Conservation (phyloP, 1,140 invertebrate genomes). For the Coboldia fuscipes region DNA sequence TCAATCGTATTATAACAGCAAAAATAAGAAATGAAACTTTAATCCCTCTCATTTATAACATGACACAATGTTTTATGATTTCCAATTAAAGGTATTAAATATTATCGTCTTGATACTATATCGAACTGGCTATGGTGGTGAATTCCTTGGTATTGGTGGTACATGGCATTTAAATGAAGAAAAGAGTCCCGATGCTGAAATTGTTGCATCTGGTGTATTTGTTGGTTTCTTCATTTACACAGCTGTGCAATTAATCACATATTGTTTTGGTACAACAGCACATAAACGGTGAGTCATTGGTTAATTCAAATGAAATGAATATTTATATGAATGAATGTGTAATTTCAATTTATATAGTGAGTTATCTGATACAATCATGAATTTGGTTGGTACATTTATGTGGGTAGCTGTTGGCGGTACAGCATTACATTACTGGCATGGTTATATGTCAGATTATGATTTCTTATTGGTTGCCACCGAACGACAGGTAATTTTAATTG, state of each 20-base stretch:
- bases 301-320: not conserved
- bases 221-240: slow-evolving; percentile 70
- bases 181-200: slow-evolving; percentile 65
- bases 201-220: slow-evolving; percentile 62
- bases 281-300: slow-evolving; percentile 35
- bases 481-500: slow-evolving; percentile 33
- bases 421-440: slow-evolving; percentile 69
- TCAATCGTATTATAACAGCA: slow-evolving; percentile 1
- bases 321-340: not conserved
- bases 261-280: slow-evolving; percentile 47
- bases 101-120: slow-evolving; percentile 60
- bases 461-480: slow-evolving; percentile 41
- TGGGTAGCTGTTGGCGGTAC: slow-evolving; percentile 64
- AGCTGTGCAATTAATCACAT: slow-evolving; percentile 40
- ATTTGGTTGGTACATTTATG: slow-evolving; percentile 59
- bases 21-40: slow-evolving; percentile 1
- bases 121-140: slow-evolving; percentile 54
- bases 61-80: slow-evolving; percentile 2
- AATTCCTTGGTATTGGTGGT: slow-evolving; percentile 62
- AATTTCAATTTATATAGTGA: slow-evolving; percentile 26
- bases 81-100: slow-evolving; percentile 47
- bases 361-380: slow-evolving; percentile 59
- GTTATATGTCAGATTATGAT: slow-evolving; percentile 53
- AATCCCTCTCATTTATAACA: not conserved
- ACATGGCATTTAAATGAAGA: slow-evolving; percentile 77